Percentiles rank a stretch among this genome's conserved stretches.
These are phyloP conservation scores for Papilio polyxenes DNA, from an alignment of 1,140 invertebrate species.

Conservation along the genomic window DNA sequence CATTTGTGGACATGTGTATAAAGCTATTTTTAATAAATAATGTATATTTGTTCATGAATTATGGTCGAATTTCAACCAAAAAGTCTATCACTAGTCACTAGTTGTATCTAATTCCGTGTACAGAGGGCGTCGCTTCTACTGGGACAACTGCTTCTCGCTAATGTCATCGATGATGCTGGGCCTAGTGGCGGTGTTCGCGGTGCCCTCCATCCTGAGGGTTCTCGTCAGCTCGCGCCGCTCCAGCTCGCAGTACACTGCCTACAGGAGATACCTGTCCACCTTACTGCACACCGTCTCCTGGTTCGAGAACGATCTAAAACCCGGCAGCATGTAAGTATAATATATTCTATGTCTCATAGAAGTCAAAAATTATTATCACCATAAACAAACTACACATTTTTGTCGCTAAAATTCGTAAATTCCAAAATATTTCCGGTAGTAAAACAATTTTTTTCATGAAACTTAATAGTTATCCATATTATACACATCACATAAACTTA, in stretches of 20 bases:
- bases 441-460: too few species aligned
- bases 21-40: too few species aligned
- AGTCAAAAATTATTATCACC: neutral
- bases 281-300: slow-evolving; percentile 86
- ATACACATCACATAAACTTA: too few species aligned
- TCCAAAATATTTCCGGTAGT: too few species aligned
- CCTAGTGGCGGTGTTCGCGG: slow-evolving; percentile 82
- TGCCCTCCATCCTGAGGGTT: slow-evolving; percentile 83
- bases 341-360: neutral
- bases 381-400: too few species aligned
- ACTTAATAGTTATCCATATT: too few species aligned
- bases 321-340: slow-evolving; percentile 41
- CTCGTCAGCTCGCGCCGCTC: slow-evolving; percentile 85
- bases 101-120: neutral
- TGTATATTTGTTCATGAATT: too few species aligned
- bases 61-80: too few species aligned
- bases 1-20: too few species aligned
- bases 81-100: too few species aligned
- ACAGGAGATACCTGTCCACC: slow-evolving; percentile 87
- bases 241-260: slow-evolving; percentile 83
- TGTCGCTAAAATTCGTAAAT: too few species aligned
- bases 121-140: slow-evolving; percentile 84
- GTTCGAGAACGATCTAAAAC: slow-evolving; percentile 83
- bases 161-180: slow-evolving; percentile 82
- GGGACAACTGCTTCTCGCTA: slow-evolving; percentile 82